phyloP scores from a whole-genome alignment of 92 coral and sea anemone genomes.

The Palythoa heliodiscus region DNA sequence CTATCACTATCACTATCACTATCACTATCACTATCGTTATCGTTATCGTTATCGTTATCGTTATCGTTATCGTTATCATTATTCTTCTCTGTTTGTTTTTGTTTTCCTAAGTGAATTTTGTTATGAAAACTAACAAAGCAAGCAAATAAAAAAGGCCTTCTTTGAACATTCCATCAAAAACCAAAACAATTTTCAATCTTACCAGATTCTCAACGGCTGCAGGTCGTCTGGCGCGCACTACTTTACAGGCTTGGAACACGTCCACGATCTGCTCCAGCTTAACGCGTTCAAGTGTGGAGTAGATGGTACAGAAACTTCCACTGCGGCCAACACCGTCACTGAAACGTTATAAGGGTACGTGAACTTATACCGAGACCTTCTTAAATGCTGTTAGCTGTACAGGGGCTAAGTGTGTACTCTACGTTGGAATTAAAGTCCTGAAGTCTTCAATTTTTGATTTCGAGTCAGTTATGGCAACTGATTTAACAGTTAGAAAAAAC shows the following conservation, averaged over 20 bases:
- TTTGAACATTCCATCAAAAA: too few relatives aligned
- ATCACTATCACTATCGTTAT: background rate
- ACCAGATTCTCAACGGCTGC: conserved; percentile 56
- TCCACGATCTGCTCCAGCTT: conserved; percentile 66
- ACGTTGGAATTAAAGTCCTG: too few relatives aligned
- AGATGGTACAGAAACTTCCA: conserved; percentile 64
- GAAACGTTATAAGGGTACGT: background rate
- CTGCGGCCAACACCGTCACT: conserved; percentile 68
- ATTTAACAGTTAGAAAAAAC: too few relatives aligned
- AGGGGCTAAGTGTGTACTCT: too few relatives aligned
- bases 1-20: background rate
- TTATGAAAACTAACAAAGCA: too few relatives aligned
- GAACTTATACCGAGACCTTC: background rate
- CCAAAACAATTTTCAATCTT: background rate
- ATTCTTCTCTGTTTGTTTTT: background rate
- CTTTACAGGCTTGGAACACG: conserved; percentile 66
- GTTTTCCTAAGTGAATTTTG: background rate
- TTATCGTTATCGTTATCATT: background rate
- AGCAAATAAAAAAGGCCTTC: too few relatives aligned
- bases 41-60: background rate
- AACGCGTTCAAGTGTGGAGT: conserved; percentile 55
- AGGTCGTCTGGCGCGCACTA: conserved; percentile 59
- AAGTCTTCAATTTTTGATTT: too few relatives aligned
- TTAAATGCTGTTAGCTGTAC: too few relatives aligned
- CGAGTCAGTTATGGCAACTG: too few relatives aligned